Base-by-base conservation (phyloP, 2,797 vertebrate species). In the Anguilla megastoma region DNA sequence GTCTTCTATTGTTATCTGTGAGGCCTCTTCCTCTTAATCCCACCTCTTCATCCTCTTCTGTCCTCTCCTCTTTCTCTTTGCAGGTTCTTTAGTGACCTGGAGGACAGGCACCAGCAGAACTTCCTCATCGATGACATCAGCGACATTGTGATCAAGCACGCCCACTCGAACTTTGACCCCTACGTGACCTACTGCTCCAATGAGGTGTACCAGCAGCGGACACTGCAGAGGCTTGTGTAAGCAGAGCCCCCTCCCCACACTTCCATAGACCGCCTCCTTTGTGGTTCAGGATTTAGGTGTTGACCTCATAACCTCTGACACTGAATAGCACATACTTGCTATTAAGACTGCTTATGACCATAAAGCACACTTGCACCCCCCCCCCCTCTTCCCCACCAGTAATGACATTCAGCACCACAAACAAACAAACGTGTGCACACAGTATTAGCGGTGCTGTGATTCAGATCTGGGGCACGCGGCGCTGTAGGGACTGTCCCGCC, bases 171-270 rank as follows among this genome's bases (percentile, higher is more conserved):
- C 0, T 99, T 99, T 63, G 98, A 99, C 58, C 98, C 98, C 0
- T 99, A 98, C 3, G 93, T 99, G 88, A 99, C 97, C 0, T 99
- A 99, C 92, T 99, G 99, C 95, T 98, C 97, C 89, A 99, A 99
- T 2, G 99, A 99, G 93, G 98, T 99, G 86, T 99, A 99, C 66
- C 99, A 99, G 92, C 99, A 99, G 90, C 96, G 99, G 41, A 99
- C 98, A 0, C 96, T 99, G 30, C 98, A 99, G 93, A 97, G 95
- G 89, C 93, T 99, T 54, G 88, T 98, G 98, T 99, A 94, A 98
- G 98, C 95, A 33, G 36, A 85, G 48, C 5, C 2, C 63, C 21
- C 24, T 21, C 56, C 5, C 10, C 41, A 5, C 36, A 36, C 36
- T 33, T 74, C 74, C 71, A 54, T 58, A 85, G 86, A 14, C 18